Evolutionary conservation across 1,140 invertebrate species (phyloP), one percentile per base, ranked within the genome.

Genomic region (Campodea augens): DNA sequence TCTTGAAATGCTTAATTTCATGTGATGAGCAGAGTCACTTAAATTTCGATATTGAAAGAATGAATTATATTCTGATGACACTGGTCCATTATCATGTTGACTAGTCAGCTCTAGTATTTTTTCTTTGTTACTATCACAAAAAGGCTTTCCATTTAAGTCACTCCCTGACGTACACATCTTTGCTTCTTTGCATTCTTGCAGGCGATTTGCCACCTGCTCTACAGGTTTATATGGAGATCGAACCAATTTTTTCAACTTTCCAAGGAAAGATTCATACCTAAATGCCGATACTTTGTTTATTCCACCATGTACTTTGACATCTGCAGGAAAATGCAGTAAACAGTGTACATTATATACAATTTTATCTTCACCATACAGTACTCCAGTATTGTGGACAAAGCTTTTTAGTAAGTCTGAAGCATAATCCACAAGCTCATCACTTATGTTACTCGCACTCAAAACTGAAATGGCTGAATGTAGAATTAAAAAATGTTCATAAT

Each of bases 281-380:
- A 62, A 64, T 12, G 58, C 44, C 46, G 57, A 60, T 39, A 54
- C 58, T 7, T 43, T 44, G 49, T 65, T 57, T 15, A 62, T 42
- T 22, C 32, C 29, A 2, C 58, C 60, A 57, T 48, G 60, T 19
- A 43, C 50, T 47, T 45, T 42, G 20, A 51, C 54, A 53, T 65
- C 61, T 41, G 51, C 52, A 36, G 52, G 45, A 19, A 65, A 43
- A 51, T 66, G 63, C 25, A 59, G 36, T 12, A 63, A 44, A 10
- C 46, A 19, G 52, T 64, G 61, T 15, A 63, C 55, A 58, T 64
- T 64, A 41, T 65, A 63, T 5, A 56, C 55, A 10, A 59, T 22
- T 18, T 59, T 49, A 38, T 46, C 42, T 12, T 19, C 27, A 5
- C 57, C 59, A 55, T 63, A 62, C 10, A 57, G 24, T 20, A 46